A percentile compares a stretch with the other conserved stretches of the same genome.
Evolutionary conservation across 2,113 vertebrate genomes (phyloP).

Genomic region (Eudyptes chrysolophus): DNA sequence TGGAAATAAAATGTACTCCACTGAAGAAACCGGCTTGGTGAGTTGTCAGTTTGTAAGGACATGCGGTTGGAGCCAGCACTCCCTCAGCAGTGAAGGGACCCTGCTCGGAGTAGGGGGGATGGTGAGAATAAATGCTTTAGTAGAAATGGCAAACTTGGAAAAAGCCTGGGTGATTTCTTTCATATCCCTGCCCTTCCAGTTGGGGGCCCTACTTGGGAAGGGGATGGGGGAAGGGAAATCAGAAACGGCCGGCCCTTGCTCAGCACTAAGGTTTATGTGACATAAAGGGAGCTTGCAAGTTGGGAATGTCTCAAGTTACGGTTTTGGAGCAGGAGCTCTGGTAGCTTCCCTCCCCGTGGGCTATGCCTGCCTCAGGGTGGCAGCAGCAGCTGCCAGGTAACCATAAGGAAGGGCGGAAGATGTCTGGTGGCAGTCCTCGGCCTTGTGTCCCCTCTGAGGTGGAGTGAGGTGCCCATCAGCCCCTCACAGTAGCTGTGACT

Average conservation of each 20-base stretch:
- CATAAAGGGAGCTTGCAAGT: not conserved
- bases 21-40: not conserved
- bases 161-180: not conserved
- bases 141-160: not conserved
- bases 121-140: not conserved
- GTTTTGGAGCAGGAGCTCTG: not conserved
- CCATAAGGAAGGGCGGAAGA: not conserved
- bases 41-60: not conserved
- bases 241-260: not conserved
- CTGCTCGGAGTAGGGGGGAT: not conserved
- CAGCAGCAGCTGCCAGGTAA: not conserved
- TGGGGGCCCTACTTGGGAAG: not conserved
- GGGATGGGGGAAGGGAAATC: not conserved
- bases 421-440: not conserved
- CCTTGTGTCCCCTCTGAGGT: not conserved
- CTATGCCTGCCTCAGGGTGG: not conserved
- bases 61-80: not conserved
- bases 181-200: not conserved
- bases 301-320: not conserved
- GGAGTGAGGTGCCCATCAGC: not conserved
- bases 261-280: not conserved
- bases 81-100: not conserved
- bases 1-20: not conserved
- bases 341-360: not conserved
- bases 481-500: fast-evolving